Evolutionary conservation across 2,888 invertebrate species (phyloP).

Genomic region (Heliconius erato): DNA sequence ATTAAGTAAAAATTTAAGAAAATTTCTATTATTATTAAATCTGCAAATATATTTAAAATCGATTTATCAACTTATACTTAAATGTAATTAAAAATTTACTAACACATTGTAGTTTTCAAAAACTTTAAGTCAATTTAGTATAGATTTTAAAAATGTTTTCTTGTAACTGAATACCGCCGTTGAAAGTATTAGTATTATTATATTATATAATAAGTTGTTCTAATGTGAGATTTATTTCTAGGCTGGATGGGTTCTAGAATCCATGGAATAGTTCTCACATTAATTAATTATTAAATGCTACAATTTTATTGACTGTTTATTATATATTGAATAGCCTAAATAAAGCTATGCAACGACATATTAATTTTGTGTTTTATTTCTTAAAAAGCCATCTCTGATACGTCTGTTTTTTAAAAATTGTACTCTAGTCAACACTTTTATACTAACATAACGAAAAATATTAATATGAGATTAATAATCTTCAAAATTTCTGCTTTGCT

Average conservation of each 20-base stretch:
- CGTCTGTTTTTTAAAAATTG: background rate
- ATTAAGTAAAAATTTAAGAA: background rate
- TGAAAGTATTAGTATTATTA: background rate
- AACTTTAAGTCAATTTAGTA: slow-evolving; percentile 13
- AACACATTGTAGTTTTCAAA: background rate
- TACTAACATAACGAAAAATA: too few species aligned
- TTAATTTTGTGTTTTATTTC: slow-evolving; percentile 27
- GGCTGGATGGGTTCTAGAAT: slow-evolving; percentile 78
- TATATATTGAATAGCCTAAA: slow-evolving; percentile 41
- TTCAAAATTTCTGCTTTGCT: too few species aligned
- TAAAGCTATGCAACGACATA: slow-evolving; percentile 52
- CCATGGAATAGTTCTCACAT: slow-evolving; percentile 72
- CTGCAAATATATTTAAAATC: background rate
- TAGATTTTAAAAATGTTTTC: slow-evolving; percentile 20
- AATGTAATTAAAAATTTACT: too few species aligned
- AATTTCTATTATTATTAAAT: background rate
- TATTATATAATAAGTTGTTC: slow-evolving; percentile 21
- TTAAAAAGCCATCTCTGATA: background rate
- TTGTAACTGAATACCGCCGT: slow-evolving; percentile 24
- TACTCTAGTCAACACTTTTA: too few species aligned
- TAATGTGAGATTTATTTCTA: slow-evolving; percentile 69
- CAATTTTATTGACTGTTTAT: slow-evolving; percentile 41
- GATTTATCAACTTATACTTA: too few species aligned
- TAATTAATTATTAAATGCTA: slow-evolving; percentile 49
- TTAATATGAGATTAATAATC: too few species aligned